These are phyloP conservation scores for Drosophila arawakana DNA, from an alignment of 1,140 invertebrate genomes.

Conservation along the genomic window DNA sequence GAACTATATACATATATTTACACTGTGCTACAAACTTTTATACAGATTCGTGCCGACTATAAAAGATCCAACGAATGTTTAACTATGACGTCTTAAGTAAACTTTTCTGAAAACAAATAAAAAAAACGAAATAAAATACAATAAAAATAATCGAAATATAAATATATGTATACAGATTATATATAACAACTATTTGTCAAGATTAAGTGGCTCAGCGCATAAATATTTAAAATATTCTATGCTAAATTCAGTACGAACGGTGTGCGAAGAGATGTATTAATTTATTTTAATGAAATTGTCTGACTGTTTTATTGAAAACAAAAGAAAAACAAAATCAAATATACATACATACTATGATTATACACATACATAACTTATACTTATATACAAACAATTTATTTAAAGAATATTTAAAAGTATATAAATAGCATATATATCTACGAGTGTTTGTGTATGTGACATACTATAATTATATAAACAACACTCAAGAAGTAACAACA, in stretches of 20 bases:
- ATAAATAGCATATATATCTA: constrained; percentile 66
- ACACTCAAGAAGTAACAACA: constrained; percentile 64
- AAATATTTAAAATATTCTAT: constrained; percentile 78
- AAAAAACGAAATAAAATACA: constrained; percentile 46
- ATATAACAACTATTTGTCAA: constrained; percentile 62
- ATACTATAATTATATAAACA: constrained; percentile 51
- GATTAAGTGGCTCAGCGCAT: constrained; percentile 75
- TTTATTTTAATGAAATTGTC: constrained; percentile 74
- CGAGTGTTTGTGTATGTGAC: constrained; percentile 47
- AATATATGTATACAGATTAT: constrained; percentile 34
- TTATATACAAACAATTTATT: constrained; percentile 51
- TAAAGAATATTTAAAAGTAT: constrained; percentile 57
- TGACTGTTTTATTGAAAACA: constrained; percentile 70
- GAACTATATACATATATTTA: constrained; percentile 36
- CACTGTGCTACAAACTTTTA: constrained; percentile 63
- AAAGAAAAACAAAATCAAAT: constrained; percentile 37
- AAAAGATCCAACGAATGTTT: constrained; percentile 39
- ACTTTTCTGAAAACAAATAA: constrained; percentile 33
- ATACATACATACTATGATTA: constrained; percentile 65
- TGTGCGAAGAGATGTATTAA: constrained; percentile 34
- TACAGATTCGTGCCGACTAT: constrained; percentile 48
- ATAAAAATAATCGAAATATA: constrained; percentile 43
- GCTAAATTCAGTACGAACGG: constrained; percentile 34
- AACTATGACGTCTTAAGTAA: constrained; percentile 14
- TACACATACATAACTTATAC: constrained; percentile 47